Base-by-base conservation (phyloP, 2,888 invertebrate genomes). In the Torymus auratus region DNA sequence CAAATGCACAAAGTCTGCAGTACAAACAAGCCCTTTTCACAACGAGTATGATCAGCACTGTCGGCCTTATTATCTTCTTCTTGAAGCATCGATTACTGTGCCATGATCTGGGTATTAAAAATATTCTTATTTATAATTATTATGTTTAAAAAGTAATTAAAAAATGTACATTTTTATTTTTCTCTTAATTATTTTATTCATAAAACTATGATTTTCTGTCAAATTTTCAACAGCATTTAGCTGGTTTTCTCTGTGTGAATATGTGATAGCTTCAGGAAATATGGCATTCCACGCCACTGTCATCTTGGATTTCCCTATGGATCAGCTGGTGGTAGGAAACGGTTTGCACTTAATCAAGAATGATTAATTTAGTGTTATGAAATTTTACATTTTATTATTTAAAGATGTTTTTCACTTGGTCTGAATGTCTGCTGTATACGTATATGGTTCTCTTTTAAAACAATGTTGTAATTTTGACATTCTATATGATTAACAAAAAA, bases 201-300 rank as follows among this genome's bases (percentile, higher is more conserved):
- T 52, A 61, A 60, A 62, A 60, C 1, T 72, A 58, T 58, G 50
- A 53, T 23, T 41, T 82, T 69, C 70, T 60, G 41, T 62, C 58
- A 64, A 56, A 77, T 65, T 79, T 72, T 72, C 72, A 73, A 84
- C 93, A 98, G 98, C 98, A 67, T 98, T 98, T 92, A 98, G 97
- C 90, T 96, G 96, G 95, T 98, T 98, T 92, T 97, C 98, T 1
- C 93, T 96, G 79, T 97, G 96, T 91, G 98, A 98, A 91, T 98
- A 98, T 91, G 93, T 97, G 88, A 95, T 98, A 88, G 97, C 98
- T 77, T 94, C 95, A 75, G 95, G 96, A 84, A 98, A 98, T 91
- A 98, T 98, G 96, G 95, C 95, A 80, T 98, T 97, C 92, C 98
- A 98, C 89, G 94, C 96, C 84, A 95, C 97, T 58, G 96, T 97